Evolutionary conservation across 2,888 invertebrate species (phyloP).

Genomic region (Sinodicranocentrus sp.): DNA sequence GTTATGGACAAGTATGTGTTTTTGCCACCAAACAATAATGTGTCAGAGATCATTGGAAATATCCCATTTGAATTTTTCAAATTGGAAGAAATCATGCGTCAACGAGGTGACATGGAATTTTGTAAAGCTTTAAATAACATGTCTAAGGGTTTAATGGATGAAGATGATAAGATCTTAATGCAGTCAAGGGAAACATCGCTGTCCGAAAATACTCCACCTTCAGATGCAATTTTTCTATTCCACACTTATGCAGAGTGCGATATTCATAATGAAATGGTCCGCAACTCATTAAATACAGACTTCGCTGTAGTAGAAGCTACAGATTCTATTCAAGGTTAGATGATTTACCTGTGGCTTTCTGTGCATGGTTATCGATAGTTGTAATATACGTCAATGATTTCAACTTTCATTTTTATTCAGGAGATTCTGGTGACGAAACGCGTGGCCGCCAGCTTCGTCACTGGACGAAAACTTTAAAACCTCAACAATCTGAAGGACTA

Average conservation of each 20-base stretch:
- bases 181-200: constrained; percentile 14
- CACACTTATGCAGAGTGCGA: constrained; percentile 28
- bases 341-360: too few species aligned
- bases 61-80: too few species aligned
- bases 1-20: not conserved
- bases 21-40: too few species aligned
- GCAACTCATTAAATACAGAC: too few species aligned
- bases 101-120: constrained; percentile 22
- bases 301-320: too few species aligned
- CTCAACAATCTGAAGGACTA: constrained; percentile 70
- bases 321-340: too few species aligned
- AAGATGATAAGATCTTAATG: constrained; percentile 26
- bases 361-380: not conserved
- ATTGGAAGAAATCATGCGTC: constrained; percentile 25
- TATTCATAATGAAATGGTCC: constrained; percentile 9
- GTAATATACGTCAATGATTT: not conserved
- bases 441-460: not conserved
- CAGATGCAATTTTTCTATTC: constrained; percentile 31
- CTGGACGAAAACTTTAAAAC: constrained; percentile 13
- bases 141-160: constrained; percentile 52
- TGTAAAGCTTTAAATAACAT: constrained; percentile 63
- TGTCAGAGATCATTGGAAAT: too few species aligned
- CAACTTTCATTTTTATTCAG: not conserved
- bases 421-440: not conserved
- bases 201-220: not conserved